These are phyloP conservation scores for Amiota communis DNA, from an alignment of 2,888 invertebrate genomes.

Conservation along the genomic window DNA sequence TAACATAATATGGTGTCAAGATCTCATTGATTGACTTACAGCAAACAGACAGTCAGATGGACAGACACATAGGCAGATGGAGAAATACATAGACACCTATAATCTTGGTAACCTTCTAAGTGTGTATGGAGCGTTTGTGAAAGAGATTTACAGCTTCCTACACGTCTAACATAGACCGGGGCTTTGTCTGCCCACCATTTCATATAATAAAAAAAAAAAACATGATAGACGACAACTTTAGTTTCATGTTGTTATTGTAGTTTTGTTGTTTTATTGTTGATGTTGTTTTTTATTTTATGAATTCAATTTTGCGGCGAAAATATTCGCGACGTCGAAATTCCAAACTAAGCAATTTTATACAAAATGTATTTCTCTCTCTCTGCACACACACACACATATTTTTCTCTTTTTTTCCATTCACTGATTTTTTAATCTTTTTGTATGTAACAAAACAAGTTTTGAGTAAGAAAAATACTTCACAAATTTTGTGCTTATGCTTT, in stretches of 20 bases:
- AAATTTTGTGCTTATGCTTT: constrained; percentile 25
- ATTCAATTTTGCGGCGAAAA: constrained; percentile 52
- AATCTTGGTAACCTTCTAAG: constrained; percentile 26
- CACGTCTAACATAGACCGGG: constrained; percentile 30
- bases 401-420: constrained; percentile 43
- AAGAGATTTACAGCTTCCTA: constrained; percentile 58
- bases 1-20: too few species aligned
- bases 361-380: neutral
- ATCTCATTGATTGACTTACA: too few species aligned
- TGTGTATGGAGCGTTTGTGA: constrained; percentile 41
- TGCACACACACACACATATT: constrained; percentile 20
- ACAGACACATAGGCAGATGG: too few species aligned
- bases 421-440: constrained; percentile 44
- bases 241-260: too few species aligned
- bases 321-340: constrained; percentile 48
- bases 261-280: too few species aligned
- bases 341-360: constrained; percentile 61
- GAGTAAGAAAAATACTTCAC: constrained; percentile 47
- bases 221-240: neutral
- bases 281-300: constrained; percentile 26
- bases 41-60: too few species aligned
- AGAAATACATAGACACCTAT: neutral
- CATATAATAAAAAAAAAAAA: neutral
- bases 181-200: neutral
- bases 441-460: constrained; percentile 56